Conservation (phyloP, 1,140 invertebrate genomes). For the Nasonia giraulti region DNA sequence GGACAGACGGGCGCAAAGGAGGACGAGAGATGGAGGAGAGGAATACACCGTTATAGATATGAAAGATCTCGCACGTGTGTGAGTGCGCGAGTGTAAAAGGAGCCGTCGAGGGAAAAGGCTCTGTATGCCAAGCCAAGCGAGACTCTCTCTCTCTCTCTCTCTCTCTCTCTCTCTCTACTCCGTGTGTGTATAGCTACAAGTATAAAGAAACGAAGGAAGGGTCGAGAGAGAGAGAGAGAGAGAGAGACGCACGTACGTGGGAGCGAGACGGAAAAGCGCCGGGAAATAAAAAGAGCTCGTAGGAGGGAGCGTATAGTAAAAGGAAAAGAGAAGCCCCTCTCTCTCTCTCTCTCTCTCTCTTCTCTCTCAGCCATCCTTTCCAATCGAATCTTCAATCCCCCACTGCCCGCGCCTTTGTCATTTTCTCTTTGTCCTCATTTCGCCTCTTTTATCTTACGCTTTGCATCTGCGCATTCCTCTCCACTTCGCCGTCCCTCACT, state of each 20-base stretch:
- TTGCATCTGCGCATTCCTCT: conserved; percentile 51
- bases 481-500: conserved; percentile 25
- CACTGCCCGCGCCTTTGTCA: conserved; percentile 64
- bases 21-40: conserved; percentile 8
- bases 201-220: not conserved
- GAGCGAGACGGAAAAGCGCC: conserved; percentile 44
- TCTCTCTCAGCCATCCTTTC: conserved; percentile 60
- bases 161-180: not conserved
- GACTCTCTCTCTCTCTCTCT: conserved; percentile 4
- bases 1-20: not conserved
- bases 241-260: conserved; percentile 23
- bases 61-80: conserved; percentile 24
- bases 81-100: conserved; percentile 22
- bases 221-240: conserved; percentile 18
- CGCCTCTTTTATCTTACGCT: conserved; percentile 54
- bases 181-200: not conserved
- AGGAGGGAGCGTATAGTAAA: conserved; percentile 57
- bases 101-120: conserved; percentile 48
- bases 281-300: conserved; percentile 67
- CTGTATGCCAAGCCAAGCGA: not conserved
- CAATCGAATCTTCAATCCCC: conserved; percentile 63
- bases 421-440: conserved; percentile 69
- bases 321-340: conserved; percentile 66
- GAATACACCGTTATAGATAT: conserved; percentile 29
- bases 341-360: conserved; percentile 8